Evolutionary conservation across 2,113 vertebrate species (phyloP).

Genomic region (Dipodomys stephensi): DNA sequence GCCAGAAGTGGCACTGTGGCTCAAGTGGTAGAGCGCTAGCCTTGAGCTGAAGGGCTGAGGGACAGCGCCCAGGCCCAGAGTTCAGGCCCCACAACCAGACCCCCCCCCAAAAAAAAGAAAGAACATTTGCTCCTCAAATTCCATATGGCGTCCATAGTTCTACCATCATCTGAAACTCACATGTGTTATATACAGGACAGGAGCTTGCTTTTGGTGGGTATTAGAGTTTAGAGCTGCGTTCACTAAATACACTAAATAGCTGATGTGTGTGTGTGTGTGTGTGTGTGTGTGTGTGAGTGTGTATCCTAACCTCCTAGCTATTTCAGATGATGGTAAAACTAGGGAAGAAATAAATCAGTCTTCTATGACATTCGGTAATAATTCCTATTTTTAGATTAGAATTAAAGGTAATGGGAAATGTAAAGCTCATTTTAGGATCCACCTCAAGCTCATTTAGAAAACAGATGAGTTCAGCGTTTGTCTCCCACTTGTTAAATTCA

Average conservation of each 20-base stretch:
- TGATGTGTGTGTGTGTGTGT: background rate
- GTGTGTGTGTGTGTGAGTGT: background rate
- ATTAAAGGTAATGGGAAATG: background rate
- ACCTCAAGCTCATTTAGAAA: background rate
- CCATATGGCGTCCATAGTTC: background rate
- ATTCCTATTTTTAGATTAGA: background rate
- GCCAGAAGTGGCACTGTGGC: no score
- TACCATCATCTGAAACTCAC: background rate
- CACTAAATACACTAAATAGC: background rate
- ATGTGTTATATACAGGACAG: fast-evolving
- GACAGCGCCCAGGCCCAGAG: no score
- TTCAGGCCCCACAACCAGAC: no score
- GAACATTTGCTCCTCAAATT: background rate
- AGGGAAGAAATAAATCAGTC: background rate
- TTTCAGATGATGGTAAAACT: background rate
- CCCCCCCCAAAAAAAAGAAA: no score
- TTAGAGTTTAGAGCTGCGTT: background rate
- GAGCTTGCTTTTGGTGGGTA: background rate
- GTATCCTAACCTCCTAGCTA: background rate
- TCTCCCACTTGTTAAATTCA: background rate
- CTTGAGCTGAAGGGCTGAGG: no score
- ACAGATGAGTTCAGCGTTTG: background rate
- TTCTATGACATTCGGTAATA: background rate
- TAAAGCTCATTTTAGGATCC: background rate
- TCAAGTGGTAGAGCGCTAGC: no score